Base-by-base conservation (phyloP, 2,113 vertebrate species). In the Isichthys henryi region DNA sequence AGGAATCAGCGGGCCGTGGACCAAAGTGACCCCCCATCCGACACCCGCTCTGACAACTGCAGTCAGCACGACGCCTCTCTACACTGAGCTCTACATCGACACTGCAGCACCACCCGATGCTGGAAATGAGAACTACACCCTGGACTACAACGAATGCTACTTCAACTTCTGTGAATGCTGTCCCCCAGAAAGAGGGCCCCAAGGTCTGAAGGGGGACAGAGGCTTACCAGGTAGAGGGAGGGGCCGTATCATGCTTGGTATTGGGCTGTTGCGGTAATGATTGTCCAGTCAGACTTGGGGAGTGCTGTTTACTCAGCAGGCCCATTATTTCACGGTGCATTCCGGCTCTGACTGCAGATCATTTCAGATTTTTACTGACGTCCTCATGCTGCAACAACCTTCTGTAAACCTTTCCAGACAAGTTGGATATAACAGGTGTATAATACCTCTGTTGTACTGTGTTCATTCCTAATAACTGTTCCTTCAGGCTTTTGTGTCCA, bases 121-220 rank as follows among this genome's bases (percentile, higher is more conserved):
- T 8, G 93, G 93, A 1, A 91, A 90, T 5, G 97, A 98, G 66
- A 99, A 98, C 89, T 96, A 97, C 94, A 97, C 97, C 0, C 92
- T 97, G 2, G 97, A 99, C 91, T 93, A 97, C 0, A 96, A 94
- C 0, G 97, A 97, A 90, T 98, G 97, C 92, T 97, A 98, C 94
- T 96, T 97, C 93, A 99, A 99, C 91, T 97, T 98, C 93, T 99
- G 98, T 66, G 97, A 97, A 66, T 99, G 98, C 93, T 99, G 98
- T 92, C 95, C 96, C 0, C 94, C 96, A 1, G 87, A 94, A 4
- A 83, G 58, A 11, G 97, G 97, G 0, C 95, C 95, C 46, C 96
- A 92, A 87, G 98, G 98, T 45, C 94, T 94, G n/a, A 96, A 94
- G 0, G 98, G 98, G 62, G 94, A 96, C 0, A 93, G 87, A 43